phyloP scores from a whole-genome alignment of 2,888 invertebrate species.

The Mylabris sibirica region DNA sequence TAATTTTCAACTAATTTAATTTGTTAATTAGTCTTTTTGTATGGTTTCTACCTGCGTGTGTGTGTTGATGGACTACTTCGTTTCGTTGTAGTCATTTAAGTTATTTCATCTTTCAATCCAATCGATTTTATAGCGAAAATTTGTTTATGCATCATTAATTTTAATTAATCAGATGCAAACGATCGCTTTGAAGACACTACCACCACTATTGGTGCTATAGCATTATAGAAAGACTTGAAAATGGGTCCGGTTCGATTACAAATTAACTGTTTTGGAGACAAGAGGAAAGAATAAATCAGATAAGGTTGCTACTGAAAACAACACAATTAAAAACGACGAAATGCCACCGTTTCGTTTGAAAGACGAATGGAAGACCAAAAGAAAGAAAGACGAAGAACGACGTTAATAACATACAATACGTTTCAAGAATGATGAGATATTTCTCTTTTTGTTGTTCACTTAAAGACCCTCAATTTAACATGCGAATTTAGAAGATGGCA shows the following conservation, averaged over 20 bases:
- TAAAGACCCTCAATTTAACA: background rate
- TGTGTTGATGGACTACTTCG: conserved; percentile 31
- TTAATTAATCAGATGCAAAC: conserved; percentile 33
- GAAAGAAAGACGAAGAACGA: background rate
- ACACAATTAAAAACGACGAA: conserved; percentile 20
- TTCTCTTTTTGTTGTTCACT: background rate
- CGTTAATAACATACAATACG: conserved; percentile 8
- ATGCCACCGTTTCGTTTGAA: conserved; percentile 8
- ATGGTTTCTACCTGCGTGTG: too few species aligned
- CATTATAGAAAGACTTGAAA: background rate
- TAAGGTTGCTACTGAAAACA: conserved; percentile 23
- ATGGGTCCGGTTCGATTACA: conserved; percentile 23
- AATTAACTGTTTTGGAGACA: conserved; percentile 23
- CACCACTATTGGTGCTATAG: background rate
- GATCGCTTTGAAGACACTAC: background rate
- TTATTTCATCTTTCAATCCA: conserved; percentile 6
- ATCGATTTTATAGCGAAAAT: conserved; percentile 28
- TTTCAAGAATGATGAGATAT: conserved; percentile 4
- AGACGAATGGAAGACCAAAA: background rate
- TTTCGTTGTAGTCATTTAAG: conserved; percentile 21
- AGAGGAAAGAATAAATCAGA: conserved; percentile 35
- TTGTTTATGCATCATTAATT: conserved; percentile 31
- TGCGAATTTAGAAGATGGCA: conserved; percentile 3
- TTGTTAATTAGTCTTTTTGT: conserved; percentile 34
- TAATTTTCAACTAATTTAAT: conserved; percentile 48